phyloP scores from a whole-genome alignment of 1,140 invertebrate species.

The Drosophila cardini region DNA sequence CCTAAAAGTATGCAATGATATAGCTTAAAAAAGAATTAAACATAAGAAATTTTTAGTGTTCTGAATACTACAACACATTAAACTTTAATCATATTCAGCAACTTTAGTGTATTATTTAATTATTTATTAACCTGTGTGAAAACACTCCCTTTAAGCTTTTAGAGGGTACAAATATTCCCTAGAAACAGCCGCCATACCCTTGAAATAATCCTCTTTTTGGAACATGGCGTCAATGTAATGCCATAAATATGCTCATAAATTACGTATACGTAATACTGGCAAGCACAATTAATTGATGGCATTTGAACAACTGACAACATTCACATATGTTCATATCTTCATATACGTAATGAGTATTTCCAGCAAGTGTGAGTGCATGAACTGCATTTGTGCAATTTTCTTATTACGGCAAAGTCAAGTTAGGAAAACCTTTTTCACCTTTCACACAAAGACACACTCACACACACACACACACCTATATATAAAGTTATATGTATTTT shows the following conservation, averaged over 20 bases:
- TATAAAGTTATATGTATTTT: conserved; percentile 42
- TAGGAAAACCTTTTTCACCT: conserved; percentile 40
- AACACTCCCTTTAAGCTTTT: neutral
- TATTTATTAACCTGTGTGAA: no score
- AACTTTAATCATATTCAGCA: no score
- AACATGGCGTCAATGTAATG: conserved; percentile 38
- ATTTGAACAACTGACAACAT: conserved; percentile 30
- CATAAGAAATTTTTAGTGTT: no score
- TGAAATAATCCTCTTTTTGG: neutral
- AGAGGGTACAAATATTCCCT: neutral
- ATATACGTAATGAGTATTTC: conserved; percentile 7
- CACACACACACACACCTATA: conserved; percentile 15
- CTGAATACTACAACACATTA: no score
- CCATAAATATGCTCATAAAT: conserved; percentile 45
- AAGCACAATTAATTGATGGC: conserved; percentile 58
- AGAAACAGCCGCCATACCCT: neutral
- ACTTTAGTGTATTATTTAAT: no score
- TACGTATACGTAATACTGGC: conserved; percentile 63
- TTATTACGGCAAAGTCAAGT: conserved; percentile 59
- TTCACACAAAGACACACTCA: conserved; percentile 31
- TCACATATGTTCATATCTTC: conserved; percentile 22
- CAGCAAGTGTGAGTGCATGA: neutral
- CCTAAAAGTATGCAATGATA: no score
- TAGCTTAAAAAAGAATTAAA: no score
- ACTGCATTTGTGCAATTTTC: conserved; percentile 41